Conservation (phyloP, 2,797 vertebrate genomes). For the Cheirogaleus major region DNA sequence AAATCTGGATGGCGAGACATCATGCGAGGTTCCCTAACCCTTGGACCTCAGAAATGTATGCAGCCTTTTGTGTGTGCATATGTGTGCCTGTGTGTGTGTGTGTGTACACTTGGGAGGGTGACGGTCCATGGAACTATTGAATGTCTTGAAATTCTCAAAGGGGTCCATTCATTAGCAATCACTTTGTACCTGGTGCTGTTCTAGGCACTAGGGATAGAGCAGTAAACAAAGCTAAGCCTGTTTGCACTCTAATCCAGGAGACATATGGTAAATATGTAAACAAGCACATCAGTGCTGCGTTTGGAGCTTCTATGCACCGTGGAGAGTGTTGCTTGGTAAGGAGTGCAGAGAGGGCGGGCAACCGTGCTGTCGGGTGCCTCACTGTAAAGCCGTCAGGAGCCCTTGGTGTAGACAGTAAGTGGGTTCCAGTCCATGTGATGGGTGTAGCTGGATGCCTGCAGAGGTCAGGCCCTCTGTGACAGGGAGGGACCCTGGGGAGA, state of each 20-base stretch:
- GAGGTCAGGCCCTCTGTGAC: neutral
- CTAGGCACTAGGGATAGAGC: neutral
- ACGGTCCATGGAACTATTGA: neutral
- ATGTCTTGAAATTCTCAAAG: neutral
- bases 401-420: neutral
- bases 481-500: neutral
- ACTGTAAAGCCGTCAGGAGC: neutral
- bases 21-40: neutral
- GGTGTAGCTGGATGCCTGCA: neutral
- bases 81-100: neutral
- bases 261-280: neutral
- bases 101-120: neutral
- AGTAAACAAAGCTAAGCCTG: neutral
- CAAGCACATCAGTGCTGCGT: neutral
- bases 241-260: neutral
- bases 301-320: neutral
- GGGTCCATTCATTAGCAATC: neutral
- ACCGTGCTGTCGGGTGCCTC: rapidly evolving
- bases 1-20: neutral
- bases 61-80: neutral
- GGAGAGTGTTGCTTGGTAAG: neutral
- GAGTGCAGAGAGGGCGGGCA: neutral
- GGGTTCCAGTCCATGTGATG: neutral
- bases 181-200: neutral
- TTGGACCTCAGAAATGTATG: neutral